Evolutionary conservation across 2,888 invertebrate genomes (phyloP).

Genomic region (Oasisia sp.): DNA sequence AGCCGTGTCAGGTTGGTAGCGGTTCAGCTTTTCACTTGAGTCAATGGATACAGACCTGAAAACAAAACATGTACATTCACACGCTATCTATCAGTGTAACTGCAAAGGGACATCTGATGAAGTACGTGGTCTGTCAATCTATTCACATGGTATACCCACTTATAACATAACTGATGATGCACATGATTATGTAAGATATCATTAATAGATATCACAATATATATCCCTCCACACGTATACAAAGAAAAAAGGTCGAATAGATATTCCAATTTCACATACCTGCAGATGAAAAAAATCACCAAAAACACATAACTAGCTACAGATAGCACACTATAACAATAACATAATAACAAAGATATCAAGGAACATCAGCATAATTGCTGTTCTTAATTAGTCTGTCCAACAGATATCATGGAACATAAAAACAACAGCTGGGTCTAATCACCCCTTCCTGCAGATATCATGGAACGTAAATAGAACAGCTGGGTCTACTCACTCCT

Average conservation of each 20-base stretch:
- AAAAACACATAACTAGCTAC: background rate
- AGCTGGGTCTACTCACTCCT: slow-evolving; percentile 26
- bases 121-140: no score
- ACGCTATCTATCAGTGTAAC: background rate
- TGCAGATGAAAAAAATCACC: background rate
- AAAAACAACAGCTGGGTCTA: background rate
- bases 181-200: no score
- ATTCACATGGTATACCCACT: background rate
- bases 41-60: background rate
- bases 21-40: background rate
- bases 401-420: background rate
- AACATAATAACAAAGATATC: background rate
- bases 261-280: background rate
- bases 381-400: background rate
- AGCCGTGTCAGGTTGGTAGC: background rate
- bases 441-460: background rate
- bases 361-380: background rate
- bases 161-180: background rate
- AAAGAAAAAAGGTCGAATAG: background rate
- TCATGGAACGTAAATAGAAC: background rate
- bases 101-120: background rate
- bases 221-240: no score
- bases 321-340: background rate
- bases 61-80: background rate
- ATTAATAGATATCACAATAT: no score